These are phyloP conservation scores for Trimorus sp. DNA, from an alignment of 2,888 invertebrate genomes.

Conservation along the genomic window DNA sequence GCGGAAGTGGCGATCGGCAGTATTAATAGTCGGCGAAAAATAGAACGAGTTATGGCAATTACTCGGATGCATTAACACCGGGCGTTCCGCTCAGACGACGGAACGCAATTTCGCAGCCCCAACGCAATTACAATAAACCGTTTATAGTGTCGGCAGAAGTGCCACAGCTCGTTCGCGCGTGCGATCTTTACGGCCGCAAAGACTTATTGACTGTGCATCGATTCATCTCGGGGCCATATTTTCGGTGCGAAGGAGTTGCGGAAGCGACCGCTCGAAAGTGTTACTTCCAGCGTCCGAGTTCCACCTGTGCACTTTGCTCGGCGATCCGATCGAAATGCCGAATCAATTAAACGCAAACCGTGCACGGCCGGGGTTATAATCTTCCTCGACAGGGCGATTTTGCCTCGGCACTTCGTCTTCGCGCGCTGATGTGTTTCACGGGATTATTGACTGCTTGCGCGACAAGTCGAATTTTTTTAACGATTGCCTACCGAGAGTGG, in stretches of 20 bases:
- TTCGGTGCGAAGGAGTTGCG: too few relatives aligned
- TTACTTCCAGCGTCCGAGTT: too few relatives aligned
- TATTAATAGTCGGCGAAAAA: not conserved
- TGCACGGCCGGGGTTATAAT: constrained; percentile 21
- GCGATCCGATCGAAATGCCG: constrained; percentile 4
- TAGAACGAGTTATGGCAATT: not conserved
- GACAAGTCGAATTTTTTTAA: constrained; percentile 42
- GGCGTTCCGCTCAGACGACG: too few relatives aligned
- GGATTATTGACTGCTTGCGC: constrained; percentile 41
- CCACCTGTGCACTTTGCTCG: not conserved
- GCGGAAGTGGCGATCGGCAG: not conserved
- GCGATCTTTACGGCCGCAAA: constrained; percentile 24
- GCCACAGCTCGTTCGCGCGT: not conserved
- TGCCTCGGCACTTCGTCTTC: constrained; percentile 25
- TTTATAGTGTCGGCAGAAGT: not conserved
- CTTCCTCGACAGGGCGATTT: constrained; percentile 12
- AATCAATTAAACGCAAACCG: constrained; percentile 20
- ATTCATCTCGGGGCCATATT: not conserved
- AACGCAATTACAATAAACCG: constrained; percentile 9
- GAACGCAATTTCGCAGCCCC: too few relatives aligned
- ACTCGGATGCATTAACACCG: too few relatives aligned
- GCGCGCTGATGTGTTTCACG: constrained; percentile 33
- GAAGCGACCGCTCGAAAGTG: too few relatives aligned
- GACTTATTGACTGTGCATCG: constrained; percentile 21
- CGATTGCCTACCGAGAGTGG: constrained; percentile 26